Evolutionary conservation across 2,113 vertebrate genomes (phyloP).

Genomic region (Clupea harengus): DNA sequence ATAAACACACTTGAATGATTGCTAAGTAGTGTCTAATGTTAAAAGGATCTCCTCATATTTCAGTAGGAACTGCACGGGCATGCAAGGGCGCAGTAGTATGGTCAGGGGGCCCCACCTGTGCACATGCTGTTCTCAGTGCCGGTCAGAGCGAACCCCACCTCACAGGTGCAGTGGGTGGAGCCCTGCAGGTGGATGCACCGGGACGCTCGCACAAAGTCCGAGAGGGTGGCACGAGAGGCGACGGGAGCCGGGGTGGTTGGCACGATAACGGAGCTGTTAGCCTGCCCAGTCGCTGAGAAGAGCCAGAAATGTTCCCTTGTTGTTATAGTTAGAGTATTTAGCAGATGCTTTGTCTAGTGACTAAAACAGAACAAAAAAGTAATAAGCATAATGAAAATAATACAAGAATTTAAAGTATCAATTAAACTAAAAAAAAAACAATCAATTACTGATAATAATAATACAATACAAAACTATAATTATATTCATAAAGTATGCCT

Average conservation of each 20-base stretch:
- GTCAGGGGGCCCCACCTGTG: constrained; percentile 65
- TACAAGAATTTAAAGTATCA: too few species aligned
- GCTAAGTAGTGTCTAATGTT: neutral
- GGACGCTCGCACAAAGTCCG: constrained; percentile 72
- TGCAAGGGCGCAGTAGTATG: too few species aligned
- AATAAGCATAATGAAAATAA: too few species aligned
- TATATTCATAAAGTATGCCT: too few species aligned
- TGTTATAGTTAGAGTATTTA: too few species aligned
- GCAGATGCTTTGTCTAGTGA: too few species aligned
- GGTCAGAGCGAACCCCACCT: constrained; percentile 76
- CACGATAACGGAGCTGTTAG: neutral
- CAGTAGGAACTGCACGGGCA: too few species aligned
- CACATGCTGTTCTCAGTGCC: constrained; percentile 69
- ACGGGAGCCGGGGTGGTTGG: neutral
- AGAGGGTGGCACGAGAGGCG: constrained; percentile 22
- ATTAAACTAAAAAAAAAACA: too few species aligned
- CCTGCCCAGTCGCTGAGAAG: neutral
- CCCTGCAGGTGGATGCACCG: constrained; percentile 74
- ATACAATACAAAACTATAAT: too few species aligned
- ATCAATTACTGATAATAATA: too few species aligned
- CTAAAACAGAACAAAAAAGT: too few species aligned
- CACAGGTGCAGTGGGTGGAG: constrained; percentile 77
- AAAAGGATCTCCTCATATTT: neutral
- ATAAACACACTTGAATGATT: neutral
- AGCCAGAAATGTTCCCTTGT: neutral